A percentile compares a stretch with the other conserved stretches of the same genome.
Evolutionary conservation across 2,797 vertebrate species (phyloP).

Genomic region (Pampus argenteus): DNA sequence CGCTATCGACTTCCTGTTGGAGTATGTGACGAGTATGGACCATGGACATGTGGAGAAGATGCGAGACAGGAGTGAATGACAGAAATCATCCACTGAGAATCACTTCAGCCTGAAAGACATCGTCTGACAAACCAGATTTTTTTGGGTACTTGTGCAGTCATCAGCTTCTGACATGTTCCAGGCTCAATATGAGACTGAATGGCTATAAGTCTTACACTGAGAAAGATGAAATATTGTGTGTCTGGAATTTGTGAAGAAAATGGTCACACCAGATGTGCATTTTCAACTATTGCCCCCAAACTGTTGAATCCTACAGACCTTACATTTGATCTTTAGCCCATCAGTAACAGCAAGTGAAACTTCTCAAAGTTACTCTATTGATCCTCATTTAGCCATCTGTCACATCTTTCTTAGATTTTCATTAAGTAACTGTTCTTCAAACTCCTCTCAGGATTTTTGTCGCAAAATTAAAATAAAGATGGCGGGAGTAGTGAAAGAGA

Average conservation of each 20-base stretch:
- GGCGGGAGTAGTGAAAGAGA: neutral
- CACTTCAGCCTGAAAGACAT: neutral
- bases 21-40: slow-evolving; percentile 17
- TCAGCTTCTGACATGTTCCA: neutral
- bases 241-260: neutral
- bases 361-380: too few relatives aligned
- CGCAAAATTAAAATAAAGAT: slow-evolving; percentile 5
- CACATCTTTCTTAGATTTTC: neutral
- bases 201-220: neutral
- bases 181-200: neutral
- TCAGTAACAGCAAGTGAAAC: neutral
- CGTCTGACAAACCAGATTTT: neutral
- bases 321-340: neutral
- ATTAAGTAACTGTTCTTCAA: neutral
- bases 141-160: too few relatives aligned
- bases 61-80: neutral
- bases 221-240: neutral
- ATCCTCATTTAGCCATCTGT: neutral
- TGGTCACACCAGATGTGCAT: neutral
- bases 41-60: slow-evolving; percentile 4
- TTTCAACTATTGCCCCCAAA: neutral
- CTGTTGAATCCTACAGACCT: neutral
- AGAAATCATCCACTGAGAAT: too few relatives aligned
- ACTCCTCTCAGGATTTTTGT: neutral
- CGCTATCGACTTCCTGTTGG: slow-evolving; percentile 40